Conservation (phyloP, 2,113 vertebrate genomes). For the Hydrochoerus hydrochaeris region DNA sequence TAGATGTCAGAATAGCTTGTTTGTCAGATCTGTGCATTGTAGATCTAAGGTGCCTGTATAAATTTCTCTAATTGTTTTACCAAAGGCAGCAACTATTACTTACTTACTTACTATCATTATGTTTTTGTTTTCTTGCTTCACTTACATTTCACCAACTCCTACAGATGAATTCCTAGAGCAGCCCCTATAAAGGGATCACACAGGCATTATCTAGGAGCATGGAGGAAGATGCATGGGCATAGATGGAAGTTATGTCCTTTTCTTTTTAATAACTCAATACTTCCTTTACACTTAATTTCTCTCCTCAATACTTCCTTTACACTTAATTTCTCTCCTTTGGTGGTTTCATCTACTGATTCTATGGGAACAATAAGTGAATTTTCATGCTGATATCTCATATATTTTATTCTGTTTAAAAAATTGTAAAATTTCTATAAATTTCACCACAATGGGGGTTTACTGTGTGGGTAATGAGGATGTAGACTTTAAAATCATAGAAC, state of each 20-base stretch:
- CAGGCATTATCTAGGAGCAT: neutral
- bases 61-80: neutral
- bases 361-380: neutral
- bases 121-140: constrained; percentile 20
- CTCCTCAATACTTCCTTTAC: neutral
- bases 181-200: neutral
- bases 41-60: neutral
- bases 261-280: neutral
- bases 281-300: neutral
- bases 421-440: neutral
- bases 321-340: neutral
- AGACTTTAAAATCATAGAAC: neutral
- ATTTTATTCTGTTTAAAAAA: constrained; percentile 55
- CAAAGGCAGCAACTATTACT: neutral
- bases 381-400: neutral
- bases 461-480: neutral
- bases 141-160: neutral
- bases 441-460: neutral
- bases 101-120: neutral
- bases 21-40: neutral
- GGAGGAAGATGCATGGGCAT: neutral
- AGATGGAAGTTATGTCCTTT: neutral
- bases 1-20: constrained; percentile 4
- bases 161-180: neutral
- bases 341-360: neutral